phyloP scores from a whole-genome alignment of 1,140 invertebrate species.

The Oryctes rhinoceros region DNA sequence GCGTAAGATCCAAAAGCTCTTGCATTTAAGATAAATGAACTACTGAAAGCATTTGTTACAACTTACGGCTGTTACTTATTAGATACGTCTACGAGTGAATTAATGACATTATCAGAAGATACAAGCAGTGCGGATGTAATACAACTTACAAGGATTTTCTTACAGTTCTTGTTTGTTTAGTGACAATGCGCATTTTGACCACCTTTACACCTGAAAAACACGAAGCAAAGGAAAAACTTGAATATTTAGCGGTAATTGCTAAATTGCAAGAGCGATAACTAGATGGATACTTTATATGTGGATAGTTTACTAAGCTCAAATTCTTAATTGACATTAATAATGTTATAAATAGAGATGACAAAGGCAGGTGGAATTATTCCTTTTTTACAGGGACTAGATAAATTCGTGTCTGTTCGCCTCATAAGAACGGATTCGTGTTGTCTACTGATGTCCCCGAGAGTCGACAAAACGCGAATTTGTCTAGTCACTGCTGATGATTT shows the following conservation, averaged over 20 bases:
- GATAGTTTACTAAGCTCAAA: no score
- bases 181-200: neutral
- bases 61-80: neutral
- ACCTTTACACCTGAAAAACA: neutral
- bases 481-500: no score
- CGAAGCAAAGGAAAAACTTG: neutral
- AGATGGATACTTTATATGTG: no score
- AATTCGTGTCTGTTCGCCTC: no score
- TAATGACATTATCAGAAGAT: neutral
- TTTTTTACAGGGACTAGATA: no score
- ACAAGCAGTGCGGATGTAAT: neutral
- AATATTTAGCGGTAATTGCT: neutral
- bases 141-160: neutral
- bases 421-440: no score
- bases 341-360: no score
- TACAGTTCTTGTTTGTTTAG: neutral
- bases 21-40: neutral
- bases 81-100: neutral
- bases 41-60: neutral
- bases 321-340: no score
- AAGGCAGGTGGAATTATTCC: no score
- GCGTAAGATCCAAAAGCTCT: neutral
- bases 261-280: neutral
- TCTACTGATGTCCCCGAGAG: no score
- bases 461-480: no score